A percentile compares a stretch with the other conserved stretches of the same genome.
Conservation (phyloP, 2,888 invertebrate genomes). For the Lasioglossum vierecki region DNA sequence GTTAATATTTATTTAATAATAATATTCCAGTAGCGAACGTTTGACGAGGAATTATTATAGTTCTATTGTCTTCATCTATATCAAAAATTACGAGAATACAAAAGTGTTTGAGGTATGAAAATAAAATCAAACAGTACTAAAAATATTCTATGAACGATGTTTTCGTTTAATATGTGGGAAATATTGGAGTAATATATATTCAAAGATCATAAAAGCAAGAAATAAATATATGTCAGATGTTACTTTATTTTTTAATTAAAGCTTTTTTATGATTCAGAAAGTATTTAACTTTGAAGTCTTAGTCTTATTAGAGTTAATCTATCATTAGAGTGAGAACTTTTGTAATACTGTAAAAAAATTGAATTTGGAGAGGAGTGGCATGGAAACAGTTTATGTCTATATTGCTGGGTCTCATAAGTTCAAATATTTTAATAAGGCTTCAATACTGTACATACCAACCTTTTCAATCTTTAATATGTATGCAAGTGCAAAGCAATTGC, state of each 20-base stretch:
- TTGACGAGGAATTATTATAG: neutral
- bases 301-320: neutral
- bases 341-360: conserved; percentile 8
- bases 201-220: neutral
- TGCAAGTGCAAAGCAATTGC: conserved; percentile 3
- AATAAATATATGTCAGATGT: neutral
- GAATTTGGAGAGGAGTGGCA: neutral
- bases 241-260: neutral
- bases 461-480: neutral
- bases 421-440: neutral
- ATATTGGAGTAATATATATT: neutral
- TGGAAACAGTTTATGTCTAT: neutral
- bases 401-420: neutral
- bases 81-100: neutral
- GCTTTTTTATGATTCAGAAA: neutral
- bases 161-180: conserved; percentile 8
- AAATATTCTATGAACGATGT: conserved; percentile 1
- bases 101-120: neutral
- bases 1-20: conserved; percentile 18
- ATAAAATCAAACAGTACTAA: neutral
- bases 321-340: neutral
- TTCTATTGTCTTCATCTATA: neutral
- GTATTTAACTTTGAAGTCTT: neutral
- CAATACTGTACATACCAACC: neutral
- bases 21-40: neutral